Evolutionary conservation across 2,113 vertebrate genomes (phyloP), one percentile per base, ranked within the genome.

Genomic region (Heteronetta atricapilla): DNA sequence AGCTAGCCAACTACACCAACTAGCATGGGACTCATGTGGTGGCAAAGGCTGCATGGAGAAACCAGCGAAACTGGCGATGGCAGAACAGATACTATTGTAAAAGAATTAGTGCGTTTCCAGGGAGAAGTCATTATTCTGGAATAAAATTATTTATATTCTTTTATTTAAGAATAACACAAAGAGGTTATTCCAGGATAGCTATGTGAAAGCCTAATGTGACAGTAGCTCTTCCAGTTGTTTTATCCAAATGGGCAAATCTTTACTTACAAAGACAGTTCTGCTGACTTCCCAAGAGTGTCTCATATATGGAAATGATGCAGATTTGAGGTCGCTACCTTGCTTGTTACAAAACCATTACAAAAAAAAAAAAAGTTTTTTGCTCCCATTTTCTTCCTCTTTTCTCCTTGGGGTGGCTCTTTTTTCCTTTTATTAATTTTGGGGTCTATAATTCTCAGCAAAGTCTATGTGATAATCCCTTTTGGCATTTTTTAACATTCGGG

Each of bases 11-110:
- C 38, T 38, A 2, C 10, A 22, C 60, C 15, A 36, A 28, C 11
- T 56, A 44, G 44, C 31, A 46, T 0, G 1, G 38, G 25, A n/a
- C n/a, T 82, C 38, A 28, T 23, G 26, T 0, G 1, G 26, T 0
- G 1, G 18, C 59, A 91, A 28, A 86, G 22, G 23, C 33, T 63
- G 25, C 1, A 0, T 1, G 3, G 18, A 34, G 33, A 70, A 83
- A 58, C 40, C 25, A 36, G 66, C 3, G 33, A 36, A 86, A 75
- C 42, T 15, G 10, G 13, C 1, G 0, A 28, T 31, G 52, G 52
- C 19, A 63, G 46, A 80, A 18, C 13, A 67, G 33, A 40, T 56
- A 26, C 13, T 67, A 31, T 6, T 68, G 33, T 80, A 50, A 66
- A 76, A 89, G 50, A 38, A 44, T 31, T 26, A 62, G 46, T 40